These are phyloP conservation scores for Bombus soroeensis DNA, from an alignment of 1,140 invertebrate genomes.

Conservation along the genomic window DNA sequence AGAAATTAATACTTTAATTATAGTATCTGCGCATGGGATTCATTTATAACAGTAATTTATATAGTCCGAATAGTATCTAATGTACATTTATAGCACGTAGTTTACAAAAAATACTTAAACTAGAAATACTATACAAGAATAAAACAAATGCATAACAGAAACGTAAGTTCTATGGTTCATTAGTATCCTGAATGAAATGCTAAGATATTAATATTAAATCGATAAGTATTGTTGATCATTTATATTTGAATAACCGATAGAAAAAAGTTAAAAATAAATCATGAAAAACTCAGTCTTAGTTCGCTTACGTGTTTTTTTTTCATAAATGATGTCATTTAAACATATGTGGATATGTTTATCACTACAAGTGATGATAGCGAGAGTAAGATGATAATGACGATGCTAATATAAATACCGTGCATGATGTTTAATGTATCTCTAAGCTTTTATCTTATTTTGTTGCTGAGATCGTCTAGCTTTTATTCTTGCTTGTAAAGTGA, in stretches of 20 bases:
- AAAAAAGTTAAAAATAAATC: conserved; percentile 8
- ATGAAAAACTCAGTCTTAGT: conserved; percentile 44
- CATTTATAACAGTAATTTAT: conserved; percentile 18
- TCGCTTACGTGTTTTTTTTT: not conserved
- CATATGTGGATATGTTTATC: conserved; percentile 8
- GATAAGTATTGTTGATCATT: not conserved
- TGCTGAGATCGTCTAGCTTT: conserved; percentile 84
- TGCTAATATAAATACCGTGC: not conserved
- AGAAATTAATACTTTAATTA: conserved; percentile 5
- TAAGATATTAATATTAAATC: not conserved
- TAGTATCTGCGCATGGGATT: not conserved
- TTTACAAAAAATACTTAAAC: conserved; percentile 5
- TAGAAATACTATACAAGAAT: conserved; percentile 15
- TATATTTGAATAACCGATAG: conserved; percentile 10
- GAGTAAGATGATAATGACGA: conserved; percentile 17
- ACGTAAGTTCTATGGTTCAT: conserved; percentile 5
- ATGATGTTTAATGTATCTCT: conserved; percentile 19
- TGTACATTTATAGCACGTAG: conserved; percentile 31
- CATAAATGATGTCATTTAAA: conserved; percentile 6
- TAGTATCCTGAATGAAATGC: not conserved
- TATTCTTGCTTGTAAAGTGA: conserved; percentile 91
- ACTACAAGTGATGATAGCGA: conserved; percentile 2
- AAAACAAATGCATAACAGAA: conserved; percentile 15
- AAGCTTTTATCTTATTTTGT: conserved; percentile 76
- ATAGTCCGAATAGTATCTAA: conserved; percentile 12